phyloP scores from a whole-genome alignment of 2,113 vertebrate species.

The Coregonus clupeaformis region DNA sequence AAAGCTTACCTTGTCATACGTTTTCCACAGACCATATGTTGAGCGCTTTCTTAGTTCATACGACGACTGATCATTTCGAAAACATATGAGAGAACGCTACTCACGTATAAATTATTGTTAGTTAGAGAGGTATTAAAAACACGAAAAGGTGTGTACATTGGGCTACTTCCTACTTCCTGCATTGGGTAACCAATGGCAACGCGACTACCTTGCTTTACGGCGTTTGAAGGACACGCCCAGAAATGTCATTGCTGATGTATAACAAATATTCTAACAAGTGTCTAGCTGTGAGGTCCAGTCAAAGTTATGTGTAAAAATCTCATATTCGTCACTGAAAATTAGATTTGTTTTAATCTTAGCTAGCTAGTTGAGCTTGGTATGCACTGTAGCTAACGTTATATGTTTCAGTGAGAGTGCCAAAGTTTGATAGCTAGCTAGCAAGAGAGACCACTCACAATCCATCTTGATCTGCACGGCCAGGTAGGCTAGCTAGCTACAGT shows the following conservation, averaged over 20 bases:
- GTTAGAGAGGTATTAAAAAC: constrained; percentile 39
- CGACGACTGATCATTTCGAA: neutral
- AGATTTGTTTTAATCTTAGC: neutral
- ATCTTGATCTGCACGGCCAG: too few relatives aligned
- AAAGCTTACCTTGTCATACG: neutral
- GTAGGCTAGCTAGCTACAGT: too few relatives aligned
- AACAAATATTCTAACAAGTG: constrained; percentile 7
- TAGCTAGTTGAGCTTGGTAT: neutral
- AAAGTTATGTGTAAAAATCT: neutral
- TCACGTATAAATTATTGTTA: neutral
- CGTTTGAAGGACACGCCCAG: constrained; percentile 33
- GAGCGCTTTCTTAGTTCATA: neutral
- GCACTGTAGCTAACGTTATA: neutral
- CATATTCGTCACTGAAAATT: neutral
- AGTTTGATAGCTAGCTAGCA: too few relatives aligned
- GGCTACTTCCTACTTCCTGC: constrained; percentile 66
- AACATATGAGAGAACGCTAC: neutral
- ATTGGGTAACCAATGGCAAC: constrained; percentile 67
- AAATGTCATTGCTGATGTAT: constrained; percentile 43
- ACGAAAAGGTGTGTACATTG: constrained; percentile 14
- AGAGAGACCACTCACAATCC: too few relatives aligned
- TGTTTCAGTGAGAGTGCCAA: neutral
- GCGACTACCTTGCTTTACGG: constrained; percentile 63
- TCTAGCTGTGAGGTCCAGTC: neutral
- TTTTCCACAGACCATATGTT: neutral